Evolutionary conservation across 2,797 vertebrate genomes (phyloP).

Genomic region (Octomys mimax): DNA sequence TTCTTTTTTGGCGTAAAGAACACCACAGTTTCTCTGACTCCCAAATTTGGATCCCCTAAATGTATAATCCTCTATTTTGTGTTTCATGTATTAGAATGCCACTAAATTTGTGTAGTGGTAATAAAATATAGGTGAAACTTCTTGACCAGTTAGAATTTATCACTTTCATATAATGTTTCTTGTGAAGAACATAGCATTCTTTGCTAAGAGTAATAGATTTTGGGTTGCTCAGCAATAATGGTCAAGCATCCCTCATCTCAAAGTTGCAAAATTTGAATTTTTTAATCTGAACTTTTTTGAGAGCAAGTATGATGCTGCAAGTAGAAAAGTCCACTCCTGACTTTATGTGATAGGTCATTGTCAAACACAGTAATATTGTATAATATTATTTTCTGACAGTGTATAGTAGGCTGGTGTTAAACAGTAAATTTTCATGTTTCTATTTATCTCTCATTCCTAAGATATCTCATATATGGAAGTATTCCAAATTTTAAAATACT

Average conservation of each 20-base stretch:
- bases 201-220: background rate
- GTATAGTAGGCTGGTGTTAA: background rate
- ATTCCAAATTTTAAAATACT: background rate
- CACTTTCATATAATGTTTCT: background rate
- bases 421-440: background rate
- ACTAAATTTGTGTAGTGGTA: background rate
- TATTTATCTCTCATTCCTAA: background rate
- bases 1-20: slow-evolving; percentile 19
- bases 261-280: background rate
- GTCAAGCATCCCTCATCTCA: background rate
- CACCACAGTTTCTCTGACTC: background rate
- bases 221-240: background rate
- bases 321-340: background rate
- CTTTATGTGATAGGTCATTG: background rate
- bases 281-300: background rate
- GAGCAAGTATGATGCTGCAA: background rate
- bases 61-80: background rate
- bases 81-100: background rate
- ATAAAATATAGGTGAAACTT: background rate
- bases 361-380: background rate
- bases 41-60: background rate
- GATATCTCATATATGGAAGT: background rate
- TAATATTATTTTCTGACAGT: background rate
- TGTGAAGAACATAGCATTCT: background rate
- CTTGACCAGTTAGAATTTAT: slow-evolving; percentile 41